Base-by-base conservation (phyloP, 2,888 invertebrate genomes). In the Apomyelois bistriatella region DNA sequence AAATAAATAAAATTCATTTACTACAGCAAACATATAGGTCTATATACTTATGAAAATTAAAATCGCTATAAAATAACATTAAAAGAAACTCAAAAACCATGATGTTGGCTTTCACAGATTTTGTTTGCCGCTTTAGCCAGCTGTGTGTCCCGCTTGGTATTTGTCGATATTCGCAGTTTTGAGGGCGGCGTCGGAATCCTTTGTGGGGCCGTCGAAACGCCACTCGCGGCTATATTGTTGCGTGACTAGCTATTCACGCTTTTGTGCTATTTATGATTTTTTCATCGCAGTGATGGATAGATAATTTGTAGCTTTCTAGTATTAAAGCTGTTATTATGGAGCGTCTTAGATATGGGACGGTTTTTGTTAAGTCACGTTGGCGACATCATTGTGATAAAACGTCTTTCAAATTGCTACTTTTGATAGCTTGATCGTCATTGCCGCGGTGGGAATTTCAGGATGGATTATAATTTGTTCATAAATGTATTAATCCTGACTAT, bases 141-240 rank as follows among this genome's bases (percentile, higher is more conserved):
- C 65, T 0, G 68, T 79, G 48, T 70, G 66, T 76, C 53, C 37
- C 57, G 16, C 53, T 55, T 67, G 68, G 70, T 76, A 78, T 78
- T 76, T 74, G 75, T 74, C 77, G 76, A 75, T 75, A 72, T 67
- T 64, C 68, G 65, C 68, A 73, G 60, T 72, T 72, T 70, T 65
- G 66, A 70, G 69, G 74, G 68, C 70, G 74, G 68, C 70, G 72
- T 60, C 64, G 64, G 59, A 64, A 64, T 63, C 68, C 70, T 77
- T 82, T 82, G 82, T 81, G 62, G 60, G 59, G 54, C 63, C 67
- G 68, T 75, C 74, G 68, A 72, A 75, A 72, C 66, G 69, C 62
- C 64, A 76, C 72, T 72, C 74, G 66, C 59, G 64, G 56, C 57
- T 60, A 58, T 73, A 77, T 76, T 79, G 74, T 80, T 69, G 66